Evolutionary conservation across 2,113 vertebrate genomes (phyloP).

Genomic region (Archilochus colubris): DNA sequence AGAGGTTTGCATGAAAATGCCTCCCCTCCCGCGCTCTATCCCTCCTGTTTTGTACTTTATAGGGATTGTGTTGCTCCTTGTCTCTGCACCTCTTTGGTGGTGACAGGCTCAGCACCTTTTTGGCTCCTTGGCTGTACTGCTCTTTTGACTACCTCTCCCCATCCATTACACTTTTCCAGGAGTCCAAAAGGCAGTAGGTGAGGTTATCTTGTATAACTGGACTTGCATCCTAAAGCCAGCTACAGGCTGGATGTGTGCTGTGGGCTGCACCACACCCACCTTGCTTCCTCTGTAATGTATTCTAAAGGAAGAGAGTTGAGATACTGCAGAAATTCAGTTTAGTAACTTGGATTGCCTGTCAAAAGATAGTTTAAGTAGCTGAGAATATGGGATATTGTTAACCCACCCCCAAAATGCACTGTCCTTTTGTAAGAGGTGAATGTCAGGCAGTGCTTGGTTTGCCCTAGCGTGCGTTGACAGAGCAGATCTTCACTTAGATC

Average conservation of each 20-base stretch:
- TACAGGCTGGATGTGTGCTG: neutral
- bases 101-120: neutral
- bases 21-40: too few relatives aligned
- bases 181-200: neutral
- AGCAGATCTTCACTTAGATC: slow-evolving; percentile 17
- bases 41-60: neutral
- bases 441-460: neutral
- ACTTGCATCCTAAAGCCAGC: neutral
- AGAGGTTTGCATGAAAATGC: neutral
- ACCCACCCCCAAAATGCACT: neutral
- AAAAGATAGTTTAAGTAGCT: neutral
- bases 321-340: neutral
- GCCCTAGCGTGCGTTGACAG: neutral
- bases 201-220: neutral
- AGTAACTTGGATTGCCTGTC: neutral
- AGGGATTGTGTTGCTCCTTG: neutral
- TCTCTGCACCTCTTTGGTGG: neutral
- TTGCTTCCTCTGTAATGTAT: neutral
- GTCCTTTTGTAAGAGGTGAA: neutral
- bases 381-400: neutral
- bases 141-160: neutral
- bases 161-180: neutral
- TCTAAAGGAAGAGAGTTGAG: neutral
- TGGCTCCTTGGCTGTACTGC: neutral
- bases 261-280: neutral